These are phyloP conservation scores for Cataglyphis hispanica DNA, from an alignment of 1,140 invertebrate species.

Conservation along the genomic window DNA sequence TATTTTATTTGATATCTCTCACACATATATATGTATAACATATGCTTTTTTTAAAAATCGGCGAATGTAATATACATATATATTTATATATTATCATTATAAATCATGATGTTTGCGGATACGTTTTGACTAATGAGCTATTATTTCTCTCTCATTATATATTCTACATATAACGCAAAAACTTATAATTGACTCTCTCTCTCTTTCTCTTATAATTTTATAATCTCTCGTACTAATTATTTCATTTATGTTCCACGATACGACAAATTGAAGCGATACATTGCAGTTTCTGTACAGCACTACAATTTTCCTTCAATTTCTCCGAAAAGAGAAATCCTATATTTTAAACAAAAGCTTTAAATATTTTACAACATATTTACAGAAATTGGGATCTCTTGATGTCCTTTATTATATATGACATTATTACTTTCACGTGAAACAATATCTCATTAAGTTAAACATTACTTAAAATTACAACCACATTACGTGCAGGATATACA, in stretches of 20 bases:
- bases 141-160: background rate
- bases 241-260: background rate
- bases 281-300: conserved; percentile 9
- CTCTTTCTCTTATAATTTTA: background rate
- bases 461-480: conserved; percentile 27
- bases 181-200: conserved; percentile 30
- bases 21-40: background rate
- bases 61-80: background rate
- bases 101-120: background rate
- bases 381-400: background rate
- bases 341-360: conserved; percentile 6
- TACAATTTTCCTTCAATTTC: too few relatives aligned
- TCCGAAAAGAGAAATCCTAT: background rate
- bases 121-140: background rate
- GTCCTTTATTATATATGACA: background rate
- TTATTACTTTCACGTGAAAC: conserved; percentile 21
- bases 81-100: background rate
- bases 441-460: conserved; percentile 26
- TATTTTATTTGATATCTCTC: conserved; percentile 35
- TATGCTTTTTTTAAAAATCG: background rate
- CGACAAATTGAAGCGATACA: background rate
- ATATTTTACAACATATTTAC: conserved; percentile 31
- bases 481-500: conserved; percentile 2
- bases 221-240: background rate
- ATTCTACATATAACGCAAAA: background rate